Evolutionary conservation across 2,113 vertebrate genomes (phyloP), one percentile per base, ranked within the genome.

Genomic region (Ceyx margarethae): DNA sequence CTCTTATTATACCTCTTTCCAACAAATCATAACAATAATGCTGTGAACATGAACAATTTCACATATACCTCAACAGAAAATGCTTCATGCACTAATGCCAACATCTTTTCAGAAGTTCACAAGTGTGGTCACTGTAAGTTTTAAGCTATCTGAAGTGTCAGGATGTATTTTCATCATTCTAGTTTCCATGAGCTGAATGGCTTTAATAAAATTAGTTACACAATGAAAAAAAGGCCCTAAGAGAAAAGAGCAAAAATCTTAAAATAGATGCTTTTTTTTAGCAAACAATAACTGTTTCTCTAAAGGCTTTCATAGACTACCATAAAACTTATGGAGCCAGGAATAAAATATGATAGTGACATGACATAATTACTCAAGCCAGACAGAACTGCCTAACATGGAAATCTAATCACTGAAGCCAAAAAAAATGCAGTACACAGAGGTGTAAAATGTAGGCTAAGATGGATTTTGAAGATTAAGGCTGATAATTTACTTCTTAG

Each of bases 201-300:
- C 68, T 94, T 91, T 83, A 95, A 88, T 72, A 61, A 78, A 84
- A 91, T 74, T 40, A 90, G 40, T n/a, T 42, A 65, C 18, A 50
- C 22, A 57, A 71, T 67, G 37, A 22, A 48, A 65, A 69, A 80
- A 81, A 85, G 15, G 25, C 29, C 53, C 45, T 61, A 29, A 60
- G 37, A 95, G 60, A 74, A 91, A 87, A 76, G 21, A 87, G 9
- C 10, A 61, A 62, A 75, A 57, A 12, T 78, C 67, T 46, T 78
- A 22, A 75, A 81, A 84, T 28, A 91, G 65, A 81, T 26, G 12
- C 6, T 72, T 21, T 6, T 21, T 6, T 67, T 89, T 43, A 64
- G 56, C 72, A 95, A 87, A 90, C 3, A 82, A 0, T 45, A 73
- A 18, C 11, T 73, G 31, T 56, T 83, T 66, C 43, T 91, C 37